Evolutionary conservation across 2,113 vertebrate species (phyloP), one percentile per base, ranked within the genome.

Genomic region (Neolamprologus sp.): DNA sequence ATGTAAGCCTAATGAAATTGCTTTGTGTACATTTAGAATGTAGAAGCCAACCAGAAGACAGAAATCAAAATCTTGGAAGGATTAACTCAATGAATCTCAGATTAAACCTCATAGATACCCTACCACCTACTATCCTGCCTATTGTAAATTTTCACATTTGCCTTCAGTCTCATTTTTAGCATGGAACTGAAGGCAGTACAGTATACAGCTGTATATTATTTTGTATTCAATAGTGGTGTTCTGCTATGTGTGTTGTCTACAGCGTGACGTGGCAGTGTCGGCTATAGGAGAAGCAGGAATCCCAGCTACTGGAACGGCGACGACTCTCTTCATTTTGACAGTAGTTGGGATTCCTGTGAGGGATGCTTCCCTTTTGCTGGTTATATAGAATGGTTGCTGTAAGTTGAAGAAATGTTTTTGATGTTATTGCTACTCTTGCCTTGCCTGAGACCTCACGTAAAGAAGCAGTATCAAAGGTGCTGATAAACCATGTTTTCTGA

Each of bases 221-320:
- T 71, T 71, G 11, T 40, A 1, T 13, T 21, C 19, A 68, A 2
- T 40, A 42, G 35, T 23, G 3, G n/a, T 2, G 37, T 42, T 71
- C 35, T 71, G n/a, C 5, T 71, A 5, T 42, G 35, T 68, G 63
- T 14, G 2, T 23, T 68, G 65, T 23, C 65, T 71, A 23, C 65
- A 71, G 65, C 1, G 5, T 42, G 65, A 2, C 2, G 35, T 40
- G 63, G 63, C 19, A 37, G 3, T 71, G 35, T 71, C 35, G 0
- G 1, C 35, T 42, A 16, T 42, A 71, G 12, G 35, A 65, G 60
- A 42, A 40, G 65, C 7, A 71, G 63, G 63, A 68, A 68, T 37
- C 65, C 35, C 2, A 0, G 65, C 7, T 42, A 71, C 7, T 23
- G 35, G 35, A 71, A 14, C 0, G 2, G 35, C 5, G 0, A 10